Conservation (phyloP, 2,888 invertebrate species). For the Phengaris alcon region DNA sequence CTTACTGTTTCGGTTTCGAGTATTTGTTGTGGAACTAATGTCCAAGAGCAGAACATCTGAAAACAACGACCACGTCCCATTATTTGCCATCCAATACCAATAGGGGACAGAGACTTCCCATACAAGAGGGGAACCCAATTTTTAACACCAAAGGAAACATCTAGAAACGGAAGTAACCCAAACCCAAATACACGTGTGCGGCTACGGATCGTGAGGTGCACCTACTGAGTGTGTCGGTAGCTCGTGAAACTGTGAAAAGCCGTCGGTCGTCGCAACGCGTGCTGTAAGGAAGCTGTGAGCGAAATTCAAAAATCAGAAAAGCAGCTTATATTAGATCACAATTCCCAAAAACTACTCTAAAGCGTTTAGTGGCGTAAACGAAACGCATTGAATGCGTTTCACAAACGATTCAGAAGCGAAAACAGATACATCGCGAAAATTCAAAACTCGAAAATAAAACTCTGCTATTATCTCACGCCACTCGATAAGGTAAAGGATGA, state of each 20-base stretch:
- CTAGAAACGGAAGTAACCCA: slow-evolving; percentile 17
- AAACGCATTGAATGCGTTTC: slow-evolving; percentile 55
- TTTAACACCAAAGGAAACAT: slow-evolving; percentile 26
- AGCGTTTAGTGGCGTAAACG: slow-evolving; percentile 69
- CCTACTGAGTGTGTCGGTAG: slow-evolving; percentile 16
- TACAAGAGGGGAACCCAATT: slow-evolving; percentile 1
- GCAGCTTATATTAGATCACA: slow-evolving; percentile 68
- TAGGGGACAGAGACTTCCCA: neutral
- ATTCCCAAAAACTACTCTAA: slow-evolving; percentile 70
- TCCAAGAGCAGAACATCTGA: slow-evolving; percentile 78
- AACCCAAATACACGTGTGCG: slow-evolving; percentile 25
- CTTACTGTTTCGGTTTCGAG: slow-evolving; percentile 74
- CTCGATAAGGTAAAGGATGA: slow-evolving; percentile 22
- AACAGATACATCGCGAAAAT: slow-evolving; percentile 19
- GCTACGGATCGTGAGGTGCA: slow-evolving; percentile 24
- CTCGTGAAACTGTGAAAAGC: slow-evolving; percentile 42
- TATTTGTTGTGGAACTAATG: slow-evolving; percentile 74
- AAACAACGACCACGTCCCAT: slow-evolving; percentile 73
- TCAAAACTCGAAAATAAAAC: slow-evolving; percentile 9
- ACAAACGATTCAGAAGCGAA: slow-evolving; percentile 58
- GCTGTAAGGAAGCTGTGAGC: slow-evolving; percentile 52
- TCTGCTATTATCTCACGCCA: slow-evolving; percentile 4
- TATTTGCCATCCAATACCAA: slow-evolving; percentile 54
- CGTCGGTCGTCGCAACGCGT: slow-evolving; percentile 36
- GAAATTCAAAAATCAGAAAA: slow-evolving; percentile 59